Evolutionary conservation across 1,140 invertebrate species (phyloP), one percentile per base, ranked within the genome.

Genomic region (Drosophila nasuta): DNA sequence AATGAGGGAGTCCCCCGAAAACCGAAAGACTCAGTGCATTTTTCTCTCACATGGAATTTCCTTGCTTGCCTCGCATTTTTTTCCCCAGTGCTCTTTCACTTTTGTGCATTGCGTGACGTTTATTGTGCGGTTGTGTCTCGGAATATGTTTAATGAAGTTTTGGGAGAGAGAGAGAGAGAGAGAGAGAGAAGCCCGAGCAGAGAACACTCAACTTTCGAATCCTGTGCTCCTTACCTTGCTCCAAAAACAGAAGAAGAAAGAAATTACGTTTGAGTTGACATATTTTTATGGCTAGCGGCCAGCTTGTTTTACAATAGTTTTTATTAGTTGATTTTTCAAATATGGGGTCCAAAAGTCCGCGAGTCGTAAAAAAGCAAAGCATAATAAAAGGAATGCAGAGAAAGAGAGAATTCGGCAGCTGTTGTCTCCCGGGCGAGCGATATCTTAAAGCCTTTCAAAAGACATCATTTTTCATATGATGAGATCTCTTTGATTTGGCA

Each of bases 121-220:
- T 88, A 88, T 88, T 88, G 71, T 88, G 85, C 85, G 85, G 85
- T 88, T 89, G 81, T 1, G 20, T 63, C 58, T 56, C 10, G 17
- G 64, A 72, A 89, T 79, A 79, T 74, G 51, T 85, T 85, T 85
- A 88, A 88, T 88, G 78, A 85, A 81, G 76, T 59, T 72, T 20
- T 20, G 20, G 20, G 20, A 20, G 20, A 20, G 20, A 20, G 0
- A 20, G 20, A 20, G 20, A 20, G n/a, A n/a, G n/a, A n/a, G 20
- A 20, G 54, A 57, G 35, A 76, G 11, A 48, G n/a, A 41, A 48
- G 60, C 48, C 30, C 35, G 49, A 64, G 20, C 25, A 43, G 33
- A 43, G 17, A 11, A 13, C 6, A 45, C 20, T 56, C 11, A 33
- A 3, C 20, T 25, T 38, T 38, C 1, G 10, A 38, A 38, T 38